Base-by-base conservation (phyloP, 2,113 vertebrate genomes). In the Illadopsis cleaveri region DNA sequence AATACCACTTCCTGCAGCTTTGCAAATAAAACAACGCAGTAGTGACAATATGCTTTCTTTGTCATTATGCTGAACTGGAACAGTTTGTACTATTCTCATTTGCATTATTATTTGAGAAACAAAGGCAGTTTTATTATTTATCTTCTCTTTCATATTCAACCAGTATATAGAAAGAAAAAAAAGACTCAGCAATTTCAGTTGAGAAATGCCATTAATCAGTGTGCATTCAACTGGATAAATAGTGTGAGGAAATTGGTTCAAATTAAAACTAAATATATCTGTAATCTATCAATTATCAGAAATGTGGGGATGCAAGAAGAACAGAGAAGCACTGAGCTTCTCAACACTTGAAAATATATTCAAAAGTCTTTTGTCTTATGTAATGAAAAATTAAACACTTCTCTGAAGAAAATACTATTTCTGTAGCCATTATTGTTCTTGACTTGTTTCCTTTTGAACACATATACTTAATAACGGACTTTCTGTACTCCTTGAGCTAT, bases 251-350 rank as follows among this genome's bases (percentile, higher is more conserved):
- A 82, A 66, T 76, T 4, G 1, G 38, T 88, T 95, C 38, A 61
- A 72, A 90, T 85, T 80, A 72, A 89, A 91, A 89, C 81, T 78
- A 95, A 94, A 90, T 88, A 85, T 30, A 80, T 69, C 70, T 82
- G 22, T 85, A 94, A 80, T 79, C 69, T 86, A 35, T 87, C 75
- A 85, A 7, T 89, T 93, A 50, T 45, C 73, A 76, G 70, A 91
- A 90, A 79, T 0, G 0, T 48, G 50, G 30, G 23, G 8, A 50
- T 70, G 23, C 53, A 77, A 53, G 58, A 71, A 81, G 23, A 70
- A 37, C 22, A 78, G 62, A 65, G 60, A 53, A 92, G 33, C 37
- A 27, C 5, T 53, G 66, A 93, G 66, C 23, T 61, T 93, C 87
- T 79, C 57, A 57, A n/a, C 12, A 12, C 57, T 82, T 85, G 28